A percentile compares a stretch with the other conserved stretches of the same genome.
Conservation (phyloP, 2,888 invertebrate species). For the Drosophila falleni region DNA sequence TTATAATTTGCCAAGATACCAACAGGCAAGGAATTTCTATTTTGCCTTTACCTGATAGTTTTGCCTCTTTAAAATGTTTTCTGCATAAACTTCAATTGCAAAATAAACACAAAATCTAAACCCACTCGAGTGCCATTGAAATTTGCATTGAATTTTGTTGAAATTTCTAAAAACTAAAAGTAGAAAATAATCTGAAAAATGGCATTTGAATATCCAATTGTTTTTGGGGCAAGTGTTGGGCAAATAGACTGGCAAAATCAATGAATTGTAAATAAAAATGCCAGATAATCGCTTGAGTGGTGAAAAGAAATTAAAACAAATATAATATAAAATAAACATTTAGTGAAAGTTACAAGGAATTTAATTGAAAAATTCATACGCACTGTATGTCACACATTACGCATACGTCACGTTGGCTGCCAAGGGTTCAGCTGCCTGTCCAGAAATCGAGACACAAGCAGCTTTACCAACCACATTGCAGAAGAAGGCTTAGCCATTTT, state of each 20-base stretch:
- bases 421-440: slow-evolving; percentile 5
- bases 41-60: slow-evolving; percentile 27
- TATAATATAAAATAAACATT: slow-evolving; percentile 11
- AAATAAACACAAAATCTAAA: slow-evolving; percentile 37
- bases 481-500: slow-evolving; percentile 48
- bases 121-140: slow-evolving; percentile 61
- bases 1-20: slow-evolving; percentile 66
- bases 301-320: background rate
- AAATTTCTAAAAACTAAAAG: slow-evolving; percentile 20
- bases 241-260: slow-evolving; percentile 59
- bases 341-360: slow-evolving; percentile 5
- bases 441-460: slow-evolving; percentile 1
- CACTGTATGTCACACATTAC: background rate
- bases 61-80: slow-evolving; percentile 13
- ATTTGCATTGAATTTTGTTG: slow-evolving; percentile 66
- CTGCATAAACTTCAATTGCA: slow-evolving; percentile 27
- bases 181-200: slow-evolving; percentile 26
- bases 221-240: slow-evolving; percentile 57
- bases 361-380: slow-evolving; percentile 21
- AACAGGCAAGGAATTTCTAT: slow-evolving; percentile 4
- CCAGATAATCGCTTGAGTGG: slow-evolving; percentile 21
- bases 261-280: slow-evolving; percentile 50
- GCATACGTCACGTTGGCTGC: slow-evolving; percentile 11
- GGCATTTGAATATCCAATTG: slow-evolving; percentile 50
- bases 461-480: slow-evolving; percentile 28